Base-by-base conservation (phyloP, 2,888 invertebrate genomes). In the Drosophila seclusa region DNA sequence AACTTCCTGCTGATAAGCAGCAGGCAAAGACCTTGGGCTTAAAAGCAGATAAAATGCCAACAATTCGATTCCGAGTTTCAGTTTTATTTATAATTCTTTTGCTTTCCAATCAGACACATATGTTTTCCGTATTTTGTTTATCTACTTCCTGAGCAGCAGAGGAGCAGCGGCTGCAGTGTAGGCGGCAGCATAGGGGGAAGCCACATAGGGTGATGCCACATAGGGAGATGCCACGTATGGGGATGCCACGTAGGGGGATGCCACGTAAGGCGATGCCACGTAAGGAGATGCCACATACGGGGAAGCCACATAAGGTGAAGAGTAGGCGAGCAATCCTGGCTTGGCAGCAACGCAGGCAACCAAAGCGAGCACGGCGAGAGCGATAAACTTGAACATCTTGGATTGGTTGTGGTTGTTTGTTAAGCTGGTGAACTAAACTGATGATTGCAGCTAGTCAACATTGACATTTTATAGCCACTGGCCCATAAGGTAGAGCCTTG, bases 241-340 rank as follows among this genome's bases (percentile, higher is more conserved):
- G 1, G 94, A 92, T 8, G 93, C 79, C 40, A 86, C 84, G 10
- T 89, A 87, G 0, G 91, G 72, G 0, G 94, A 92, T 16, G 91
- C 83, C 48, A 85, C 89, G 5, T 89, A 87, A 0, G 91, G 78
- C 1, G 94, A 91, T 21, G 94, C 94, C 59, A 87, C 87, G 4
- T 87, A 88, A 0, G 83, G 60, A 0, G 83, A 92, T 18, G 93
- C 82, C 40, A 83, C 83, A 13, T 88, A 84, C 7, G 90, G 83
- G 11, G 94, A 91, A 21, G 94, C 94, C 10, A 93, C 91, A 42
- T 93, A 76, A 16, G 94, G 94, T 7, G 95, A 94, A 6, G 87
- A 78, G 80, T 92, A 92, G 67, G 91, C 91, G 59, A 92, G 58
- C 40, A 92, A 57, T 49, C 90, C 91, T 29, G 92, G 91, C 71